Conservation (phyloP, 1,140 invertebrate genomes). For the Elysia chlorotica region DNA sequence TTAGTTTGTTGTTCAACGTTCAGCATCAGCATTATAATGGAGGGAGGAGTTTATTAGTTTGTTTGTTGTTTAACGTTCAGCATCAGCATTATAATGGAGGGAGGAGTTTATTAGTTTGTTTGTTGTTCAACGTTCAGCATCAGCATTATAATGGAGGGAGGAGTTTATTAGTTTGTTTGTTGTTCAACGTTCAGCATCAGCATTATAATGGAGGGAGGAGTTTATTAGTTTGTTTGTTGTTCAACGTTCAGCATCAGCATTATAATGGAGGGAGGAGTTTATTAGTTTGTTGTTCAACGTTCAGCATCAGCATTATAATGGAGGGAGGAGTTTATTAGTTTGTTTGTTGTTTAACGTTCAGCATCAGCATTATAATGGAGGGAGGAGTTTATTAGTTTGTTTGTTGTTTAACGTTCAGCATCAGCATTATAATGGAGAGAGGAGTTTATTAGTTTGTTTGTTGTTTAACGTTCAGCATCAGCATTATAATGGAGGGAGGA, state of each 20-base stretch:
- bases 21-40: not conserved
- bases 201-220: not conserved
- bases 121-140: no score
- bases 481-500: not conserved
- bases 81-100: no score
- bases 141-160: no score
- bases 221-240: not conserved
- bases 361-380: not conserved
- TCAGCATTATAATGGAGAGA: not conserved
- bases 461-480: not conserved
- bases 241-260: not conserved
- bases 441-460: not conserved
- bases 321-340: not conserved
- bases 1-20: not conserved
- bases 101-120: no score
- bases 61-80: no score
- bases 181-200: no score
- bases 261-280: not conserved
- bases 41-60: not conserved
- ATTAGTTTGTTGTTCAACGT: not conserved
- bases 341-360: no score
- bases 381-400: constrained; percentile 31
- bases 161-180: not conserved
- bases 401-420: not conserved
- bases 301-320: not conserved